Evolutionary conservation across 2,797 vertebrate genomes (phyloP).

Genomic region (Cynopterus sphinx): DNA sequence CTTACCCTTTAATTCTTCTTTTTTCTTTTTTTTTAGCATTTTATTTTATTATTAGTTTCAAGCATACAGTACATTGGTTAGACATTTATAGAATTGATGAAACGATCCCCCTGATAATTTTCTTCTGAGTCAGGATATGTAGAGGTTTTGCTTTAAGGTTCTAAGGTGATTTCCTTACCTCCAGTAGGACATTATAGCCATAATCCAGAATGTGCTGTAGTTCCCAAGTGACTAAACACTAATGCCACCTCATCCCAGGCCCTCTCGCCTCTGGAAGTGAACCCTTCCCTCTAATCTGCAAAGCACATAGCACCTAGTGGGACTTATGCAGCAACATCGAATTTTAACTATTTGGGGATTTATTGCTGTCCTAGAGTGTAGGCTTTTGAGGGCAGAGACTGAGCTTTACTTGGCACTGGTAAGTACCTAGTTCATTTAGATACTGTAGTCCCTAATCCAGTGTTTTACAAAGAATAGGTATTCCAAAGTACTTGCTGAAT

Average conservation of each 20-base stretch:
- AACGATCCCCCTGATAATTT: neutral
- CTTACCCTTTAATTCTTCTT: neutral
- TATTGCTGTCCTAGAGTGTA: neutral
- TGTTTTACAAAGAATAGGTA: neutral
- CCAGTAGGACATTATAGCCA: neutral
- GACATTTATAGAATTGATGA: too few species aligned
- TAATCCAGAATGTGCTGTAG: neutral
- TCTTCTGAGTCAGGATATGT: conserved; percentile 9
- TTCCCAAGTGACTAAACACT: neutral
- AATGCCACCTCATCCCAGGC: neutral
- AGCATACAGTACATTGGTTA: too few species aligned
- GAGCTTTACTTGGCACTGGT: neutral
- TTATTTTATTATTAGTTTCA: too few species aligned
- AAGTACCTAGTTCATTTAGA: neutral
- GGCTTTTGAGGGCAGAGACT: neutral
- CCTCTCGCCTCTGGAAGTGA: neutral
- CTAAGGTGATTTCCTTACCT: neutral
- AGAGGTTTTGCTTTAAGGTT: conserved; percentile 22
- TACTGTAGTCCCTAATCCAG: neutral
- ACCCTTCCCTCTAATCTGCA: neutral
- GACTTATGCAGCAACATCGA: neutral
- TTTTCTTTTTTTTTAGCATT: neutral
- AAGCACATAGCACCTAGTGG: neutral
- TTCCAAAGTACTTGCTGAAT: conserved; percentile 2
- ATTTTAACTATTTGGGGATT: neutral